These are phyloP conservation scores for Tenebrosternarchus preto DNA, from an alignment of 2,113 vertebrate species.

Conservation along the genomic window DNA sequence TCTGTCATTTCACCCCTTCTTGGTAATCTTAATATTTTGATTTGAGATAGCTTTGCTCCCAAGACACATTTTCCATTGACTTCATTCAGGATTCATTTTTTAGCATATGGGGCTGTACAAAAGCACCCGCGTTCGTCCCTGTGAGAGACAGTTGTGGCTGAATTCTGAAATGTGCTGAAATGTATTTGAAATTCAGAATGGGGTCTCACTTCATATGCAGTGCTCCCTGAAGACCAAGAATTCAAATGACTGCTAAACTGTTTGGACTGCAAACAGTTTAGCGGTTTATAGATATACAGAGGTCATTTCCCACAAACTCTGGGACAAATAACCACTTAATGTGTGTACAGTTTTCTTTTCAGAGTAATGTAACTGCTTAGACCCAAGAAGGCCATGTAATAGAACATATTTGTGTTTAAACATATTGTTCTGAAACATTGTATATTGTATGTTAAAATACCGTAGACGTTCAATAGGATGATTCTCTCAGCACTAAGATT, in stretches of 20 bases:
- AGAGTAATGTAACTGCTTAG: constrained; percentile 12
- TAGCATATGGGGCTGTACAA: constrained; percentile 40
- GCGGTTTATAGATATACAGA: constrained; percentile 51
- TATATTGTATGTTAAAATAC: not conserved
- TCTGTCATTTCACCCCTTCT: constrained; percentile 17
- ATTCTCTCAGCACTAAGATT: not conserved
- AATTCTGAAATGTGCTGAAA: constrained; percentile 54
- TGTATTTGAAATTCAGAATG: constrained; percentile 57
- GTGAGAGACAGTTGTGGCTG: constrained; percentile 46
- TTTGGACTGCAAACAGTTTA: constrained; percentile 52
- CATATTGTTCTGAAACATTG: not conserved
- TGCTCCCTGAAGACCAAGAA: constrained; percentile 44
- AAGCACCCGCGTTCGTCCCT: constrained; percentile 51
- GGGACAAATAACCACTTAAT: constrained; percentile 41
- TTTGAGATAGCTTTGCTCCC: not conserved
- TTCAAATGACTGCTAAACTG: constrained; percentile 52
- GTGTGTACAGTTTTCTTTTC: constrained; percentile 35
- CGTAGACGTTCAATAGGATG: not conserved
- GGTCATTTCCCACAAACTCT: constrained; percentile 51
- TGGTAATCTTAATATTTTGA: constrained; percentile 37
- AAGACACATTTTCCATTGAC: constrained; percentile 35
- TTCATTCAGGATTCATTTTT: constrained; percentile 53
- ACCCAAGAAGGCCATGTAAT: not conserved
- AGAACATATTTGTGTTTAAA: not conserved
- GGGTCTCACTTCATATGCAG: constrained; percentile 51